Base-by-base conservation (phyloP, 2,888 invertebrate species). In the Brachypalpus laphriformis region DNA sequence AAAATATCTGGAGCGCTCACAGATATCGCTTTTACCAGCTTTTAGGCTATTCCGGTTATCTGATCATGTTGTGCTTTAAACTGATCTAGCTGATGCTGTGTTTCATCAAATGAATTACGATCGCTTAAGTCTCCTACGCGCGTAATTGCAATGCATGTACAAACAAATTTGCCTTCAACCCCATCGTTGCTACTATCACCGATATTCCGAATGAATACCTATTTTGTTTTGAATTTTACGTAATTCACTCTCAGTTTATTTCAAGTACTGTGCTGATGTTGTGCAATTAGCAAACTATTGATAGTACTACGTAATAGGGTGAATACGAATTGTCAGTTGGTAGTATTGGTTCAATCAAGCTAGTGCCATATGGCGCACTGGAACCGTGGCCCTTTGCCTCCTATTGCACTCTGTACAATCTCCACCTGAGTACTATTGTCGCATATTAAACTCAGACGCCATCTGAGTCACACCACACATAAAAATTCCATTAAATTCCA, bases 391-490 rank as follows among this genome's bases (percentile, higher is more conserved):
- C 34, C 11, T 6, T 34, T n/a, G n/a, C 6, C 9, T 9, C 34
- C 6, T 11, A 34, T 6, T 9, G 2, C 40, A 14, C 14, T 14
- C 40, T 40, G 1, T 25, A 25, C 14, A 14, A 14, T 40, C 40
- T 11, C 14, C 40, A 40, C 40, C 40, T 40, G 40, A 6, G 14
- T 14, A 14, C 40, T 47, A 20, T 47, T 47, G 47, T 47, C 47
- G 11, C 47, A 18, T 6, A 47, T 14, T 47, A 9, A 11, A 42
- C 2, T 5, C 18, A 31, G 51, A 18, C 59, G 45, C 47, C 57
- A 57, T 59, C 47, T 82, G 81, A 82, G 56, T 76, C 76, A 82
- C 65, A 51, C 57, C 31, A 37, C 47, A 34, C 28, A 65, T 6
- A 51, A 54, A 56, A 51, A 45, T 54, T 59, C 22, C 37, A 66